These are phyloP conservation scores for Oscarella lobularis DNA, from an alignment of 37 sponge, comb jelly and placozoan species.

Conservation along the genomic window DNA sequence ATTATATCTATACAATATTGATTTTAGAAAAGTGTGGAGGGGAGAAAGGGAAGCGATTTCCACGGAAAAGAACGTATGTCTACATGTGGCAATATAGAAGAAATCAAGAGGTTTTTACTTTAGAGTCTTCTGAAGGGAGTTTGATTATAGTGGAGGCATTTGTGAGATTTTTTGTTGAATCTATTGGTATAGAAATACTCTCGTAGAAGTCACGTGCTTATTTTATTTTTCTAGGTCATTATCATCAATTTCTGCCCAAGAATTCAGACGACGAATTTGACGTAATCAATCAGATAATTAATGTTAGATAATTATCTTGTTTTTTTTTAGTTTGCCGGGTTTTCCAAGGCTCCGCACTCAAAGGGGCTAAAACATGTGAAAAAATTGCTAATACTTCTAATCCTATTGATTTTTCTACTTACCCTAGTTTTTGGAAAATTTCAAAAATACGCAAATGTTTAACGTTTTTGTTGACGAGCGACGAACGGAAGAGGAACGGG, in stretches of 20 bases:
- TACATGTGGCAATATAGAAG: too few relatives aligned
- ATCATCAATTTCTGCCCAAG: neutral
- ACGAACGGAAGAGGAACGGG: conserved; percentile 28
- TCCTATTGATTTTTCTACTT: neutral
- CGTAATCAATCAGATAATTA: neutral
- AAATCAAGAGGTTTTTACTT: too few relatives aligned
- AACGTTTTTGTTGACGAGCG: conserved; percentile 54
- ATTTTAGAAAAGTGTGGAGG: too few relatives aligned
- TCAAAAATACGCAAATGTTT: conserved; percentile 80
- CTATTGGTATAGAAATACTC: neutral
- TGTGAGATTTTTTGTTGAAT: conserved; percentile 16
- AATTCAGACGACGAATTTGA: neutral
- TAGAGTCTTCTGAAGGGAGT: conserved; percentile 11
- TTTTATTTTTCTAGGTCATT: neutral
- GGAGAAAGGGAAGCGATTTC: too few relatives aligned
- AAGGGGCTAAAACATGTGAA: neutral
- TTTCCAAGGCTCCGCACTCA: neutral
- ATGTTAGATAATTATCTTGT: too few relatives aligned
- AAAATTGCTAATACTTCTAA: neutral
- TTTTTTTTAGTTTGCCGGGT: neutral
- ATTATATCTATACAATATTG: too few relatives aligned
- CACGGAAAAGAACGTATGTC: too few relatives aligned
- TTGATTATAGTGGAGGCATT: conserved; percentile 15
- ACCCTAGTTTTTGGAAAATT: conserved; percentile 56
- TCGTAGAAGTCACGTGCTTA: neutral